Evolutionary conservation across 2,888 invertebrate genomes (phyloP).

Genomic region (Selenia dentaria): DNA sequence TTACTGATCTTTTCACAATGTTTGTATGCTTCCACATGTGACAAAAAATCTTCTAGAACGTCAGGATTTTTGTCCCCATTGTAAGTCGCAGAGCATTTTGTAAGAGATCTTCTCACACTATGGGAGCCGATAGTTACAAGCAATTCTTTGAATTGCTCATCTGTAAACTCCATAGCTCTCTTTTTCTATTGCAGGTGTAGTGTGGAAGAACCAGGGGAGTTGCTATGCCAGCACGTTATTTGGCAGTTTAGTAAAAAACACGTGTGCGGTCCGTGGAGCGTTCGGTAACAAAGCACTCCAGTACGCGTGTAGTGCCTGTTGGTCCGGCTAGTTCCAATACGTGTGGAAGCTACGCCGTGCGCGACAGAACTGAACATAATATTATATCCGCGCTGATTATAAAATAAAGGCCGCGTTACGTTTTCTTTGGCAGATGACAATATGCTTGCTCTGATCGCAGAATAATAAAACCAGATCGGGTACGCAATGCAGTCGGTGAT

Average conservation of each 20-base stretch:
- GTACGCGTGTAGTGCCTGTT: background rate
- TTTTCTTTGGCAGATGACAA: too few species aligned
- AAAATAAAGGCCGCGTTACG: too few species aligned
- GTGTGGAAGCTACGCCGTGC: constrained; percentile 3
- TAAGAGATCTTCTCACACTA: background rate
- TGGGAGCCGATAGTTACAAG: background rate
- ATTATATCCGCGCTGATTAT: background rate
- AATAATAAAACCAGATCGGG: too few species aligned
- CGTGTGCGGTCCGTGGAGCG: constrained; percentile 1
- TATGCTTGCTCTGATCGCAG: too few species aligned
- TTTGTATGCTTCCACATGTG: background rate
- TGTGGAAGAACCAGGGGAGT: background rate
- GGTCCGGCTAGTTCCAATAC: background rate
- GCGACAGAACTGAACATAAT: background rate
- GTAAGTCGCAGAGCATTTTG: background rate
- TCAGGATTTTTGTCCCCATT: background rate
- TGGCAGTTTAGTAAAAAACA: background rate
- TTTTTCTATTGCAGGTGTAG: background rate
- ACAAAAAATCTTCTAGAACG: background rate
- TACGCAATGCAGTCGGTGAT: too few species aligned
- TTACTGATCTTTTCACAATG: background rate
- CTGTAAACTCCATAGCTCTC: background rate
- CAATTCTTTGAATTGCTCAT: background rate
- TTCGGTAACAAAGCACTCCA: background rate
- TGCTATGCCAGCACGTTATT: background rate